Evolutionary conservation across 2,113 vertebrate genomes (phyloP).

Genomic region (Xerus inauris): DNA sequence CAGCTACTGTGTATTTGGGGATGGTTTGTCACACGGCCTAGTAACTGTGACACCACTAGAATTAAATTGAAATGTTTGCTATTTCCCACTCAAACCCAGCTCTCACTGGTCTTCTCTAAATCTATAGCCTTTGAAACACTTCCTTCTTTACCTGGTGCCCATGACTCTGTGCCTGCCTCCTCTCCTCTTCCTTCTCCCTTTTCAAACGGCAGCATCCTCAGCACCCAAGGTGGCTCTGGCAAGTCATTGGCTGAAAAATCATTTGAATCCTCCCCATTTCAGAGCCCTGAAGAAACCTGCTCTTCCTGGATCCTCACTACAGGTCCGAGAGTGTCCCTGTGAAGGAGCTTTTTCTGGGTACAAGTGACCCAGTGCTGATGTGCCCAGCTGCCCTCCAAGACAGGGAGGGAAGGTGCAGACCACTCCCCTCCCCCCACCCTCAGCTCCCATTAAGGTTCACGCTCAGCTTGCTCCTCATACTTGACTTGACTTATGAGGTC

Average conservation of each 20-base stretch:
- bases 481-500: constrained; percentile 73
- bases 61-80: not conserved
- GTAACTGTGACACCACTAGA: not conserved
- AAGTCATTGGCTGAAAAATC: not conserved
- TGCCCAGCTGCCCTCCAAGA: not conserved
- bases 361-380: not conserved
- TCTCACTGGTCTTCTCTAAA: not conserved
- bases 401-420: not conserved
- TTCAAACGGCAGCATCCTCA: not conserved
- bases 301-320: not conserved
- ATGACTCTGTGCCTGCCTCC: not conserved
- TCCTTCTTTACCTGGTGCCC: not conserved
- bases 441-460: constrained; percentile 67
- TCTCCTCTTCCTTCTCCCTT: not conserved
- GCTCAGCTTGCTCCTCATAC: constrained; percentile 66
- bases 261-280: not conserved
- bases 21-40: not conserved
- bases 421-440: not conserved
- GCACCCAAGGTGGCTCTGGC: not conserved
- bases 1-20: not conserved
- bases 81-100: constrained; percentile 29
- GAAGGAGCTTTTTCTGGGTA: not conserved
- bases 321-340: not conserved
- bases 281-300: not conserved
- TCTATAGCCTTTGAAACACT: not conserved